A percentile compares a stretch with the other conserved stretches of the same genome.
Evolutionary conservation across 1,140 invertebrate species (phyloP).

Genomic region (Tribolium castaneum): DNA sequence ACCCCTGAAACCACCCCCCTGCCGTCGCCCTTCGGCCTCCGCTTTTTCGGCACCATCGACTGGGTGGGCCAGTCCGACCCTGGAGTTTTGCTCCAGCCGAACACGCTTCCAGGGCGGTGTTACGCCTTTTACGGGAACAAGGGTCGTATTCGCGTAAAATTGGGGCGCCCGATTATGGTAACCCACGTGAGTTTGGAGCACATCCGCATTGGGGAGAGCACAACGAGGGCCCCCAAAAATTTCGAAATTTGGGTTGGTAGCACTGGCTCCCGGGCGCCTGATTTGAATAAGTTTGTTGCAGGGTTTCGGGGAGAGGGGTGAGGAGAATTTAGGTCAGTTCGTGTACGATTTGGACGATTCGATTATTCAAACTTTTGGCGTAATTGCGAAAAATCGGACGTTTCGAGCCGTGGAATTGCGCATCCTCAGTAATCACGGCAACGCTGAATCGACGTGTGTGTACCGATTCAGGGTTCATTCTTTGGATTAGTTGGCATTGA

Average conservation of each 20-base stretch:
- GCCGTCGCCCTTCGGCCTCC: background rate
- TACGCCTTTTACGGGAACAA: slow-evolving; percentile 20
- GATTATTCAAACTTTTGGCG: slow-evolving; percentile 16
- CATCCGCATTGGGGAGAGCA: background rate
- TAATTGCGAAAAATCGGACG: background rate
- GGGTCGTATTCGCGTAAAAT: background rate
- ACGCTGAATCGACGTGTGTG: slow-evolving; percentile 9
- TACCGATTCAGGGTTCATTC: slow-evolving; percentile 38
- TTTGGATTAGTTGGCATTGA: slow-evolving; percentile 11
- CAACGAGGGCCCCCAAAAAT: slow-evolving; percentile 12
- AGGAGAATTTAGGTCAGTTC: background rate
- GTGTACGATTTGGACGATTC: slow-evolving; percentile 12
- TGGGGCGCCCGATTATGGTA: background rate
- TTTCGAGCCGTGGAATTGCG: background rate
- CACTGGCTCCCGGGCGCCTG: background rate
- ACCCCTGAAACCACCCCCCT: background rate
- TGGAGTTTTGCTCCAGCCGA: background rate
- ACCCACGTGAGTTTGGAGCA: slow-evolving; percentile 39
- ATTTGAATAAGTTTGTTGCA: background rate
- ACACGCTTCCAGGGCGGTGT: background rate
- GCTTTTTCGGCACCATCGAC: background rate
- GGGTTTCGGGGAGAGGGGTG: background rate
- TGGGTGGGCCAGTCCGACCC: background rate
- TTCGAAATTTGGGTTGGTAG: slow-evolving; percentile 29
- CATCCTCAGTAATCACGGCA: slow-evolving; percentile 34